Evolutionary conservation across 1,140 invertebrate genomes (phyloP).

Genomic region (Mya arenaria): DNA sequence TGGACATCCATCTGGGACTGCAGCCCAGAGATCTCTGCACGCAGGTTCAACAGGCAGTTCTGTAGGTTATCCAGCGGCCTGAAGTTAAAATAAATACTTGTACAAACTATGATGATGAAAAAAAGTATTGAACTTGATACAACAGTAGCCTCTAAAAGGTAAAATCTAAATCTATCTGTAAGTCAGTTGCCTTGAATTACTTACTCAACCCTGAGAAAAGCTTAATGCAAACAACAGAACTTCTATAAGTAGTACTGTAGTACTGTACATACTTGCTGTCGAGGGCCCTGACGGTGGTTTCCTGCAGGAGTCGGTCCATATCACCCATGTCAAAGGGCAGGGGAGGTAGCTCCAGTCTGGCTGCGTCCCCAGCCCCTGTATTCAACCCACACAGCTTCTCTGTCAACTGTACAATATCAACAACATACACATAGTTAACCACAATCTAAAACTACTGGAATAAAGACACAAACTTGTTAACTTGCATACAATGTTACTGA

Average conservation of each 20-base stretch:
- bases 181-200: too few relatives aligned
- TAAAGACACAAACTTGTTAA: too few relatives aligned
- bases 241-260: too few relatives aligned
- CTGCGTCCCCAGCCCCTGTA: slow-evolving; percentile 51
- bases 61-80: slow-evolving; percentile 79
- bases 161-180: too few relatives aligned
- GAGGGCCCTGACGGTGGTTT: slow-evolving; percentile 71
- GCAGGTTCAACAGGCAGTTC: slow-evolving; percentile 77
- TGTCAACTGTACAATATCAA: background rate
- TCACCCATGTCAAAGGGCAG: slow-evolving; percentile 74
- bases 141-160: too few relatives aligned
- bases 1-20: slow-evolving; percentile 79
- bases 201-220: too few relatives aligned
- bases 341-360: slow-evolving; percentile 67
- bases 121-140: too few relatives aligned
- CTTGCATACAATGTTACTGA: too few relatives aligned
- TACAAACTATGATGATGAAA: too few relatives aligned
- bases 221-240: too few relatives aligned
- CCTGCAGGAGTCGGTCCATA: slow-evolving; percentile 74
- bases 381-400: background rate
- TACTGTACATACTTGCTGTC: slow-evolving; percentile 77
- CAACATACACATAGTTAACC: too few relatives aligned
- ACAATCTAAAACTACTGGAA: too few relatives aligned
- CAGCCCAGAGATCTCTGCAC: slow-evolving; percentile 78
- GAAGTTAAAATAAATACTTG: slow-evolving; percentile 2